A percentile compares a stretch with the other conserved stretches of the same genome.
Conservation (phyloP, 1,140 invertebrate species). For the Zophobas morio region DNA sequence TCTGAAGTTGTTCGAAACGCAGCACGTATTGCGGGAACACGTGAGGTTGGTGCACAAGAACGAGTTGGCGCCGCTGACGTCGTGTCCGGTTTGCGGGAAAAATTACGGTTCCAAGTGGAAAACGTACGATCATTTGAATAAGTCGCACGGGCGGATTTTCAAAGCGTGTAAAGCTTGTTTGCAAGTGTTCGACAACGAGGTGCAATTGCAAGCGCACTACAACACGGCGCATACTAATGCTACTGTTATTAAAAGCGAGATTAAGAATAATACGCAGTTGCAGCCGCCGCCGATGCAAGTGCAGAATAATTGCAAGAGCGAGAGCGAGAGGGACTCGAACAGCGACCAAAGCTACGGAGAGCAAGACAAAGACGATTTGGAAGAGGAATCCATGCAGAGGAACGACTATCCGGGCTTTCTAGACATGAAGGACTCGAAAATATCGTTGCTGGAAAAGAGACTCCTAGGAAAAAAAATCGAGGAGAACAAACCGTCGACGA, state of each 20-base stretch:
- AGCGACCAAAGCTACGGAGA: constrained; percentile 45
- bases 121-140: constrained; percentile 75
- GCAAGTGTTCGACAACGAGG: constrained; percentile 71
- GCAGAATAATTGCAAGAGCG: constrained; percentile 48
- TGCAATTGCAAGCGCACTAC: constrained; percentile 70
- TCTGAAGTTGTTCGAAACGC: constrained; percentile 72
- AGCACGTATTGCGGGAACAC: constrained; percentile 73
- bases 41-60: constrained; percentile 71
- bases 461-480: constrained; percentile 57
- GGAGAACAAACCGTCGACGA: constrained; percentile 40
- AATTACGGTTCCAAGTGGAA: constrained; percentile 75
- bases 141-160: constrained; percentile 74
- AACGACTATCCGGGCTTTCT: constrained; percentile 14
- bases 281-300: constrained; percentile 12
- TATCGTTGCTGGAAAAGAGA: constrained; percentile 61
- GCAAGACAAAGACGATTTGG: constrained; percentile 46
- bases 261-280: constrained; percentile 13
- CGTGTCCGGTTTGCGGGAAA: constrained; percentile 75
- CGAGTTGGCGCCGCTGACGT: constrained; percentile 70
- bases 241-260: constrained; percentile 8
- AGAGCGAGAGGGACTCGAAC: constrained; percentile 44
- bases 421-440: constrained; percentile 54
- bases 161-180: constrained; percentile 74
- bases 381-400: background rate
- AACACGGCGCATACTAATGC: constrained; percentile 65